Base-by-base conservation (phyloP, 2,797 vertebrate species). In the Neoniphon sammara region DNA sequence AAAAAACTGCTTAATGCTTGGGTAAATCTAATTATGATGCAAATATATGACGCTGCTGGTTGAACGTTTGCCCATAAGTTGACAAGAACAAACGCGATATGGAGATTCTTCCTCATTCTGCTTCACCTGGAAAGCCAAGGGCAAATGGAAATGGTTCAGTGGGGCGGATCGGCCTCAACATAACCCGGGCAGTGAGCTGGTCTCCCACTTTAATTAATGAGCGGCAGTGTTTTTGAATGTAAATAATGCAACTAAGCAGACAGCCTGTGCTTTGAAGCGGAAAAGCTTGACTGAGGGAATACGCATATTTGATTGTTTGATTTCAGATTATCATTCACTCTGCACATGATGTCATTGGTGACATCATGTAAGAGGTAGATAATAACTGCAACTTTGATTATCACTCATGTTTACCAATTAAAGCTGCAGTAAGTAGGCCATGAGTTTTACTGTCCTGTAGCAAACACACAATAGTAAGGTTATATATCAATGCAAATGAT, bases 71-170 rank as follows among this genome's bases (percentile, higher is more conserved):
- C 89, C 85, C 87, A 89, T 89, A 91, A 89, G 90, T 89, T 92
- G 92, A 92, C 92, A 91, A 85, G 85, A 92, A 92, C 91, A 91
- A 91, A 90, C 75, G 75, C 44, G 77, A 78, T 87, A 92, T 91
- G 87, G 86, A 91, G 89, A 92, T 91, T 88, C 68, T 67, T 7
- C 73, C 78, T 82, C 85, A 82, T 85, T 88, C 84, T 60, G 76
- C 66, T 73, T 88, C 87, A 90, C 88, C 85, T 88, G 74, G 78
- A 84, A 71, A 86, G 86, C 87, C 90, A 93, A 91, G 90, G 90
- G 87, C 91, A 84, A 90, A 91, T 86, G 86, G 88, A 90, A 87
- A 85, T 85, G 87, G 87, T 90, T 93, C 88, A 90, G 79, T 81
- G 88, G 89, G 88, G 87, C 77, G 75, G 71, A 85, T 89, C 87